These are phyloP conservation scores for Syngnathus scovelli DNA, from an alignment of 2,113 vertebrate species.

Conservation along the genomic window DNA sequence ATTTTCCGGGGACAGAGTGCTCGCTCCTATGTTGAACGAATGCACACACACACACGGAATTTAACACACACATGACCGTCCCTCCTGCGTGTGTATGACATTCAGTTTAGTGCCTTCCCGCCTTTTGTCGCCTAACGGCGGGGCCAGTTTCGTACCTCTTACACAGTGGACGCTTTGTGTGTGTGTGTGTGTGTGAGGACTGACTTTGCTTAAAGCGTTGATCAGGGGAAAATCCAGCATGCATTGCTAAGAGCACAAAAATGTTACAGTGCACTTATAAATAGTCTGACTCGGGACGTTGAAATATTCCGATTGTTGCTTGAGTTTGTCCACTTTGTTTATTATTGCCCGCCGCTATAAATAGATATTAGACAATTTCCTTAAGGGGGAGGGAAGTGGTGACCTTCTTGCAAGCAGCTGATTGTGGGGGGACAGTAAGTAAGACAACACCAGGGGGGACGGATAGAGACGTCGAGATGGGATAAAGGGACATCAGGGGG, in stretches of 20 bases:
- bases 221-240: conserved; percentile 5
- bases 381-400: conserved; percentile 33
- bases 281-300: background rate
- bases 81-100: conserved; percentile 12
- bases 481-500: conserved; percentile 18
- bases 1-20: background rate
- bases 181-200: conserved; percentile 43
- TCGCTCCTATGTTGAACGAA: background rate
- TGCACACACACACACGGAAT: background rate
- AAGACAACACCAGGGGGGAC: conserved; percentile 41
- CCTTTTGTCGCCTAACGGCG: conserved; percentile 62
- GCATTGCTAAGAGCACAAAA: conserved; percentile 9
- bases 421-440: conserved; percentile 55
- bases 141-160: conserved; percentile 61
- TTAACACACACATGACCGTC: conserved; percentile 25
- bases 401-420: conserved; percentile 65
- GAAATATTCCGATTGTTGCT: background rate
- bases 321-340: conserved; percentile 14
- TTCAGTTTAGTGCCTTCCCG: conserved; percentile 41
- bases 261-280: background rate
- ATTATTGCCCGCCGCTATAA: conserved; percentile 55
- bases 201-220: conserved; percentile 14
- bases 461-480: background rate
- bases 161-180: conserved; percentile 76
- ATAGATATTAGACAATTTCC: conserved; percentile 67